Evolutionary conservation across 2,888 invertebrate species (phyloP).

Genomic region (Thymelicus sylvestris): DNA sequence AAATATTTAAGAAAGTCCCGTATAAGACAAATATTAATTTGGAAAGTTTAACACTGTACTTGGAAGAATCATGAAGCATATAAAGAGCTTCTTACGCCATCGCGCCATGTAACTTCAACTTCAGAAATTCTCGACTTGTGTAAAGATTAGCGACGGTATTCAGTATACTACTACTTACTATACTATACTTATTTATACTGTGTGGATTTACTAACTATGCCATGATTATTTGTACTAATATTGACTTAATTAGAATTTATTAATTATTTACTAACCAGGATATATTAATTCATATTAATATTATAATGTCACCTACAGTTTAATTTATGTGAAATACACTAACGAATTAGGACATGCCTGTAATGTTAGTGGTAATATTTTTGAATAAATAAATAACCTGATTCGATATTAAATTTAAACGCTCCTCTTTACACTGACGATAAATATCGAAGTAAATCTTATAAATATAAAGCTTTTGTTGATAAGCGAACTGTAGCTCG

Average conservation of each 20-base stretch:
- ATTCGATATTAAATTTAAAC: not conserved
- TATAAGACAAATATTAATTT: not conserved
- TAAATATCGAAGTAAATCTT: not conserved
- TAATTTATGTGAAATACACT: too few species aligned
- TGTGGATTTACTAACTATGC: too few species aligned
- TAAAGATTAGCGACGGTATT: slow-evolving; percentile 17
- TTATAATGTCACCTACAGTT: too few species aligned
- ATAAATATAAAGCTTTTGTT: not conserved
- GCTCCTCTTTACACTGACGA: not conserved
- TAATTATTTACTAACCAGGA: too few species aligned
- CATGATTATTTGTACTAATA: too few species aligned
- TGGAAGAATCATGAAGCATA: not conserved
- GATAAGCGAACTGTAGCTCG: too few species aligned
- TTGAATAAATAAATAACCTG: too few species aligned
- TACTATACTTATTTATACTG: too few species aligned
- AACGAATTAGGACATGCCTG: too few species aligned
- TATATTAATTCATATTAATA: too few species aligned
- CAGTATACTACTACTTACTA: not conserved
- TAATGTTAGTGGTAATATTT: too few species aligned
- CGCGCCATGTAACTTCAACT: slow-evolving; percentile 3
- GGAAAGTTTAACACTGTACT: not conserved
- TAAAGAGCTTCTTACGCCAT: slow-evolving; percentile 1
- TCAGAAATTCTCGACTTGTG: slow-evolving; percentile 3
- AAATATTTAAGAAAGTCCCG: not conserved
- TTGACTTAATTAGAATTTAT: too few species aligned